Base-by-base conservation (phyloP, 2,797 vertebrate species). In the Lateolabrax maculatus region DNA sequence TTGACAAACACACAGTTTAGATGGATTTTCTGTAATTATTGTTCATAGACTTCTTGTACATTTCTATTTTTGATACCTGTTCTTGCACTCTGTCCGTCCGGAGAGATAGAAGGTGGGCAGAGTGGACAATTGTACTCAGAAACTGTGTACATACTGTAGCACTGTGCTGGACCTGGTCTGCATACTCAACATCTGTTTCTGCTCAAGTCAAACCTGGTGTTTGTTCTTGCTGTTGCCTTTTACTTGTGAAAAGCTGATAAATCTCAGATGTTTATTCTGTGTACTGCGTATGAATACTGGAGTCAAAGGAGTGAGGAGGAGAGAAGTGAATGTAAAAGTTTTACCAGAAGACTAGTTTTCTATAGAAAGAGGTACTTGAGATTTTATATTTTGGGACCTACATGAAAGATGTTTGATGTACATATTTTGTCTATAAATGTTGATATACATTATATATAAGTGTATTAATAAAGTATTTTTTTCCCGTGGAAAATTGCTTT, bases 371-470 rank as follows among this genome's bases (percentile, higher is more conserved):
- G 97, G 97, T 97, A 97, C 96, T 97, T 95, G 88, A 96, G 96
- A 97, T 98, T 97, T 97, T 97, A 90, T 98, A 98, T 98, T 98
- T 98, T 96, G 96, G 96, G 97, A 95, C 97, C 90, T 96, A 96
- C 94, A 92, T 93, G 95, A 95, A 96, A 96, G 96, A 96, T 96
- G 95, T 95, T 96, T 95, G 95, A 95, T 98, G 97, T 98, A 98
- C 95, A 98, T 99, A 98, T 98, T 98, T 98, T 98, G 97, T 97
- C 96, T 96, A 96, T 94, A 95, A 93, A 95, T 97, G 97, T 98
- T 97, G 95, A 96, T 96, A 96, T 96, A 96, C 96, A 96, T 97
- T 96, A 95, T 95, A 95, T 95, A 91, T 92, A 97, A 97, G 91
- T 93, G 91, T 95, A 96, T 96, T 96, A 99, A 98, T 99, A 99